Base-by-base conservation (phyloP, 2,113 vertebrate species). In the Zosterops lateralis region DNA sequence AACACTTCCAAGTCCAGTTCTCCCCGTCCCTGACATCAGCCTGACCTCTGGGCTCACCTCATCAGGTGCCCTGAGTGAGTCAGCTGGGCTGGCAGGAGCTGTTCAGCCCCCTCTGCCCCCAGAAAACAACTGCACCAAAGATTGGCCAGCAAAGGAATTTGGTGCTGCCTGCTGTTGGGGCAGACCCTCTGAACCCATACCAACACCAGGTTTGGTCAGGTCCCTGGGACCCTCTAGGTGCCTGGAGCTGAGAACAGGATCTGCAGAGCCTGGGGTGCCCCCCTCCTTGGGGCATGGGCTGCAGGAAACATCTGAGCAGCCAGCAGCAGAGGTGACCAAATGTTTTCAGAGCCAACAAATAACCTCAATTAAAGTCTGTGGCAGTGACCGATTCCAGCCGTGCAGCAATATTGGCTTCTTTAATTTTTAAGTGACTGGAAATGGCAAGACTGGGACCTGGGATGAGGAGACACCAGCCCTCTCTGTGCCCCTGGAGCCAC, bases 401-500 rank as follows among this genome's bases (percentile, higher is more conserved):
- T 31, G 65, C 54, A 71, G 71, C 4, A 5, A 92, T 85, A 96
- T 93, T 44, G 60, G 31, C 60, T 92, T 73, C 89, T 95, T 96
- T 91, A 96, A 96, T 94, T 96, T 96, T 96, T 96, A 94, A 96
- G 87, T 53, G 90, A 51, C 47, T 90, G 83, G 51, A 84, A 87
- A 90, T 17, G 32, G 89, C 60, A 87, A 62, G 42, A n/a, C 42
- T 17, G 18, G 84, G 74, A 91, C 40, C 40, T 3, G 12, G 40
- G 21, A 36, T 4, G 4, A 34, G 25, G 40, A 54, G 34, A 74
- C 40, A 29, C 14, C 34, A 71, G 21, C 12, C 16, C 29, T 12
- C 25, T 57, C 21, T 2, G 1, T 45, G 29, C 19, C 42, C 28
- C 40, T 68, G 65, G 76, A 47, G 28, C 26, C 7, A 3, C 26